These are phyloP conservation scores for Scalopus aquaticus DNA, from an alignment of 2,113 vertebrate genomes.

Conservation along the genomic window DNA sequence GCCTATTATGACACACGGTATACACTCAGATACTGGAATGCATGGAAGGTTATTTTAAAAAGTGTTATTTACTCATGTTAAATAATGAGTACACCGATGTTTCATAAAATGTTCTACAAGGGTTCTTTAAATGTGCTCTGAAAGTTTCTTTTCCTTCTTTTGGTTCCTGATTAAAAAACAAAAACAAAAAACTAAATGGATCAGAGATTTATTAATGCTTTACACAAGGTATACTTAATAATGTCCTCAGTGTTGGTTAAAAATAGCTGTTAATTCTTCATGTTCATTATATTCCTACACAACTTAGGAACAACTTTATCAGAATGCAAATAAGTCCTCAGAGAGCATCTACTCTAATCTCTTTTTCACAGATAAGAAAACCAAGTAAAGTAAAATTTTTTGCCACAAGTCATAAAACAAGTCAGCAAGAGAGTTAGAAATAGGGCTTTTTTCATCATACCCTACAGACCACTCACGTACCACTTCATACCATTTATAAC, in stretches of 20 bases:
- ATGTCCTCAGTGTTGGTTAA: background rate
- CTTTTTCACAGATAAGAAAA: background rate
- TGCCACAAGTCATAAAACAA: background rate
- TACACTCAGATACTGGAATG: conserved; percentile 4
- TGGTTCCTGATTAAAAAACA: background rate
- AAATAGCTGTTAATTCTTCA: background rate
- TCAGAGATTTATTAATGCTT: background rate
- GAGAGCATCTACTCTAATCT: background rate
- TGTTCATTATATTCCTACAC: background rate
- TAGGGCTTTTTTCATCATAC: background rate
- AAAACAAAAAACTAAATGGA: background rate
- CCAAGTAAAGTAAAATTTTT: background rate
- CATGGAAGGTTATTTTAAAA: background rate
- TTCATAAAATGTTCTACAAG: background rate
- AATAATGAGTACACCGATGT: background rate
- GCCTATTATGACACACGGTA: background rate
- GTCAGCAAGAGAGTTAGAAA: background rate
- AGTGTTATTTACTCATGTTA: background rate
- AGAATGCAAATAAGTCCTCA: background rate
- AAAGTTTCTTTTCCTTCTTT: background rate
- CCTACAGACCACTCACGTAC: background rate
- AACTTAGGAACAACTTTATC: background rate
- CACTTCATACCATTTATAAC: background rate
- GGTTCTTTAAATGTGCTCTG: background rate
- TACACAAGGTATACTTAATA: background rate